Conservation (phyloP, 2,113 vertebrate genomes). For the Tor tambroides region DNA sequence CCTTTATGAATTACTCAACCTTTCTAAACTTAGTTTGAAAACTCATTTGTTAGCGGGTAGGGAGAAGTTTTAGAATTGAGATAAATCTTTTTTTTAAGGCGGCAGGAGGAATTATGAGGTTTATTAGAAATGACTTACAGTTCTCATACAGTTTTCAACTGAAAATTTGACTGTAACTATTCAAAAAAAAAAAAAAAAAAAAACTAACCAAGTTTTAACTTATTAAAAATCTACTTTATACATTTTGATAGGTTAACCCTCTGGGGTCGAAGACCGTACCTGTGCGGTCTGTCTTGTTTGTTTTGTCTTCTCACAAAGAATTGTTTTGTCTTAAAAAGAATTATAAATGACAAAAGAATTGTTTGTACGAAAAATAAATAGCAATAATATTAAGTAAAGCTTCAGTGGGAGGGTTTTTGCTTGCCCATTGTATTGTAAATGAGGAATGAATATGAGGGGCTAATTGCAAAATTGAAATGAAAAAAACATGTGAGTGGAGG, state of each 20-base stretch:
- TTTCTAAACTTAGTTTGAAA: constrained; percentile 7
- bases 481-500: background rate
- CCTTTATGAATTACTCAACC: constrained; percentile 68
- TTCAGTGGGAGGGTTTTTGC: background rate
- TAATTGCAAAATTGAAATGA: background rate
- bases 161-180: background rate
- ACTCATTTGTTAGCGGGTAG: background rate
- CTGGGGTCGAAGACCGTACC: no score
- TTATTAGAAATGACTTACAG: background rate
- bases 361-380: background rate
- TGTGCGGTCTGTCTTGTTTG: no score
- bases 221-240: no score
- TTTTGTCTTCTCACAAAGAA: no score
- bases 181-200: no score
- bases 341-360: background rate
- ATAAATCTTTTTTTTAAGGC: background rate
- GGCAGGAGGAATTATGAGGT: background rate
- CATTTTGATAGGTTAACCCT: no score
- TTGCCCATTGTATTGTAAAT: background rate
- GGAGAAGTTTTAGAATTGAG: constrained; percentile 15
- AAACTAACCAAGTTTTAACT: no score
- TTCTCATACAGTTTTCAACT: background rate
- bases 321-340: no score
- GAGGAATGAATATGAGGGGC: background rate
- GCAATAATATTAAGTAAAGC: background rate